These are phyloP conservation scores for Agrilus cyanescens DNA, from an alignment of 2,888 invertebrate genomes.

Conservation along the genomic window DNA sequence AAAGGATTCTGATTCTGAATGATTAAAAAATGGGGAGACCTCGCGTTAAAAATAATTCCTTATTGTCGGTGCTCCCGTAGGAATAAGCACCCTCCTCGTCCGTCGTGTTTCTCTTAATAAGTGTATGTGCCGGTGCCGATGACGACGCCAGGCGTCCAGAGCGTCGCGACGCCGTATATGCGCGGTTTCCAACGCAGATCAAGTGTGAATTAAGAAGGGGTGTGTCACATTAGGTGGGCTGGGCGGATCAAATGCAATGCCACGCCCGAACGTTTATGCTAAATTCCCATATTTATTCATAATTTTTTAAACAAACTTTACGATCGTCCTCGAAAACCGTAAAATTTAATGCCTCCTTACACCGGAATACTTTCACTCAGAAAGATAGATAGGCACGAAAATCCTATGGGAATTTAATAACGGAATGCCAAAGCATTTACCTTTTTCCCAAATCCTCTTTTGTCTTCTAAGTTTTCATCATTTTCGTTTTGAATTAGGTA, in stretches of 20 bases:
- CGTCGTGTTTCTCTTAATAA: constrained; percentile 28
- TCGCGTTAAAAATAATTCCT: constrained; percentile 33
- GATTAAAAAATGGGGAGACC: constrained; percentile 33
- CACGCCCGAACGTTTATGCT: constrained; percentile 23
- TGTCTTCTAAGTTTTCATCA: no score
- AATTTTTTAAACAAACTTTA: constrained; percentile 7
- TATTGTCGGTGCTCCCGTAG: constrained; percentile 27
- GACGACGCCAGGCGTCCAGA: constrained; percentile 1
- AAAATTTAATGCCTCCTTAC: no score
- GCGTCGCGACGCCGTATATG: constrained; percentile 20
- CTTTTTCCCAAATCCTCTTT: no score
- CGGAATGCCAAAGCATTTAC: no score
- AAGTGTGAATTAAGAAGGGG: constrained; percentile 34
- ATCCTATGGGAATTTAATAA: no score
- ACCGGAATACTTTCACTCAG: no score
- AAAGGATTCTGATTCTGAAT: constrained; percentile 34
- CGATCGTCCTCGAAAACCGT: no score
- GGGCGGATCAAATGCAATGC: constrained; percentile 24
- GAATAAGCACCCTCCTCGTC: constrained; percentile 19
- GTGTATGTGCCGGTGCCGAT: constrained; percentile 22
- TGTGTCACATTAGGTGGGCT: constrained; percentile 28
- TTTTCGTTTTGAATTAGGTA: no score
- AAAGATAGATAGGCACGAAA: no score
- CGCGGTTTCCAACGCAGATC: constrained; percentile 26
- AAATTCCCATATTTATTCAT: constrained; percentile 15